Base-by-base conservation (phyloP, 1,140 invertebrate genomes). In the Drosophila mayri region DNA sequence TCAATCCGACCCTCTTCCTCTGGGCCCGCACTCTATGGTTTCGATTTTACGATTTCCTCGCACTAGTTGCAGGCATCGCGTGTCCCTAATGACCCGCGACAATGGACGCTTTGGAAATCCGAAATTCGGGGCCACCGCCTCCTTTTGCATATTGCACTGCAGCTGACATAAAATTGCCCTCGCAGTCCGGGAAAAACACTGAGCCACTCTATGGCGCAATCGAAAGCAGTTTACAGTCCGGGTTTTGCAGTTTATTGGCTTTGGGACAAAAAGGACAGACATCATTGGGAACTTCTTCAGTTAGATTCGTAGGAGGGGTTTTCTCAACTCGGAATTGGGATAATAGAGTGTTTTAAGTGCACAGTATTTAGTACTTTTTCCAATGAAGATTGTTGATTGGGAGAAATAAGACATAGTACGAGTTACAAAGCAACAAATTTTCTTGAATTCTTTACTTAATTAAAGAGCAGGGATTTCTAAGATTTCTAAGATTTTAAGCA, bases 41-140 rank as follows among this genome's bases (percentile, higher is more conserved):
- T 60, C 49, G 54, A 76, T 61, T 68, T 66, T 55, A 60, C 74
- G 49, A 76, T 60, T 55, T 68, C 35, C 73, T 77, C 63, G 61
- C 44, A 73, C 67, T 73, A 72, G 70, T 73, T 71, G 66, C 62
- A 66, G 74, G 74, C 73, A 77, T 77, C 63, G 74, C 73, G 74
- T 77, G 73, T 76, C 74, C 54, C 74, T 77, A 77, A 77, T 77
- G 74, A 77, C 74, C 74, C 74, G 50, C 74, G 63, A 68, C 74
- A 52, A 75, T 60, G 63, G 54, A 59, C 74, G 74, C 41, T 55
- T 68, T 55, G 57, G 54, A 77, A 72, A 72, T 77, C 54, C 64
- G 62, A 77, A 72, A 72, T 77, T 76, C 76, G 35, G 74, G 73
- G 64, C 47, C 74, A 77, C 74, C 74, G 74, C 73, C 74, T 77